Evolutionary conservation across 2,113 vertebrate genomes (phyloP).

Genomic region (Solenodon paradoxus): DNA sequence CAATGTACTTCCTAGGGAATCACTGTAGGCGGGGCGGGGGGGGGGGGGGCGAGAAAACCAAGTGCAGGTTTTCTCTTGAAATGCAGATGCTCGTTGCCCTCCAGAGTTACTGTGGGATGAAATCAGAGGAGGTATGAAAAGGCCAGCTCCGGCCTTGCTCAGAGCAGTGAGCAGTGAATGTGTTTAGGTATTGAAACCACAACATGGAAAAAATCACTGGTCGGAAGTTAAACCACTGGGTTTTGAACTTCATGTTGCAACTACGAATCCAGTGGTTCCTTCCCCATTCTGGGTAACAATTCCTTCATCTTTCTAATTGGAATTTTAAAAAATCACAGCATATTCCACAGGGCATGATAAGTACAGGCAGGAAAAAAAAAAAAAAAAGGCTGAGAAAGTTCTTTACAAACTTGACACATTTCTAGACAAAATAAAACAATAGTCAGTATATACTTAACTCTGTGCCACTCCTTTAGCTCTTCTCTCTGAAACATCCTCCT

Average conservation of each 20-base stretch:
- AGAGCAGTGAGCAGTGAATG: background rate
- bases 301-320: background rate
- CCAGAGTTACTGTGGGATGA: background rate
- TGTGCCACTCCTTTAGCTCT: background rate
- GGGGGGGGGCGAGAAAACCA: too few species aligned
- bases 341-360: background rate
- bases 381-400: conserved; percentile 14
- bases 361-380: background rate
- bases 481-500: background rate
- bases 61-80: background rate
- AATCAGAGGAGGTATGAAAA: background rate
- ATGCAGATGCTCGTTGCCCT: background rate
- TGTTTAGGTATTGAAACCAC: background rate
- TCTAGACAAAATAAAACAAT: background rate
- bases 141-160: background rate
- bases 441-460: background rate
- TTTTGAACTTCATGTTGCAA: background rate
- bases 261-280: background rate
- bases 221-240: background rate
- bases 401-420: background rate
- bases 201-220: background rate
- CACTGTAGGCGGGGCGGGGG: too few species aligned
- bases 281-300: background rate
- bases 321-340: background rate
- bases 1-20: background rate